Evolutionary conservation across 2,888 invertebrate species (phyloP).

Genomic region (Philereme transversata): DNA sequence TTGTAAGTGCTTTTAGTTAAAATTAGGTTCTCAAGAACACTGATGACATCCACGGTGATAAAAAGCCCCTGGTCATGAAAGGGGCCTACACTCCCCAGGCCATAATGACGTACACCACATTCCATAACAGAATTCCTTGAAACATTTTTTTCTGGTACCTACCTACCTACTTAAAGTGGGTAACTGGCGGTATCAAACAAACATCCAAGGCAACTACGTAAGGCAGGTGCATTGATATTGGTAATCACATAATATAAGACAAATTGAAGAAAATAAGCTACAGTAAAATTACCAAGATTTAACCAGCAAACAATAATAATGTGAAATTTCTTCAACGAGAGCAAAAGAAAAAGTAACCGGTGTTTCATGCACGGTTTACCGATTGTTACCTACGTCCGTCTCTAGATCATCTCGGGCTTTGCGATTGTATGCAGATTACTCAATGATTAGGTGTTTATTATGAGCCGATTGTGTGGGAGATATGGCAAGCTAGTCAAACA

Average conservation of each 20-base stretch:
- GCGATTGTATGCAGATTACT: conserved; percentile 49
- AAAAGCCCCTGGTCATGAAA: too few species aligned
- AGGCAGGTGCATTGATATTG: not conserved
- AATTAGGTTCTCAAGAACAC: too few species aligned
- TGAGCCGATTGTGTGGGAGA: conserved; percentile 25
- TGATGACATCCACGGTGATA: too few species aligned
- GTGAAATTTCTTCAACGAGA: conserved; percentile 44
- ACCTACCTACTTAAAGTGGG: too few species aligned
- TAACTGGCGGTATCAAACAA: too few species aligned
- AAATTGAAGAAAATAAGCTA: conserved; percentile 1
- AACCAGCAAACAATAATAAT: conserved; percentile 32
- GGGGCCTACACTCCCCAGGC: too few species aligned
- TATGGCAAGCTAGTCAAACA: conserved; percentile 30
- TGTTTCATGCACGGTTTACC: conserved; percentile 50
- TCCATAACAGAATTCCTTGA: too few species aligned
- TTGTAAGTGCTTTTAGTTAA: too few species aligned
- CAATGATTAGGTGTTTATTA: conserved; percentile 20
- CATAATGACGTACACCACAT: too few species aligned
- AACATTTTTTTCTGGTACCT: too few species aligned
- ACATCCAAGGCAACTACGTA: not conserved
- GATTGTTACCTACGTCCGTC: conserved; percentile 48
- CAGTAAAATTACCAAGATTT: conserved; percentile 29
- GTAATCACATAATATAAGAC: not conserved
- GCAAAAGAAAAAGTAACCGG: conserved; percentile 59
- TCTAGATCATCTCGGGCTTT: conserved; percentile 23